phyloP scores from a whole-genome alignment of 1,140 invertebrate species.

The Aphaenogaster floridana region DNA sequence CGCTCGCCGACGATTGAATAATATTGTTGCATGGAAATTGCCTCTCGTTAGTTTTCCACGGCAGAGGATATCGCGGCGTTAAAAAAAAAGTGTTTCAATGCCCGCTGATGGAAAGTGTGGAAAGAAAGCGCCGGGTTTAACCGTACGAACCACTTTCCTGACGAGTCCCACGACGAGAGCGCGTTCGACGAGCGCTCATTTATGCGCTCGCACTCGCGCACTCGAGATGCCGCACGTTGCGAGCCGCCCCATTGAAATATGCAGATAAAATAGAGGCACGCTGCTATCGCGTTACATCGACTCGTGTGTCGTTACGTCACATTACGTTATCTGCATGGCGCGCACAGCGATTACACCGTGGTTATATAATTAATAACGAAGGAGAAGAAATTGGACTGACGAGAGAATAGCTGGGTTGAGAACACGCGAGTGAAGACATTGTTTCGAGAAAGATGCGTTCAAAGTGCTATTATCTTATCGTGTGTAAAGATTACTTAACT shows the following conservation, averaged over 20 bases:
- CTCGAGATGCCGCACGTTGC: neutral
- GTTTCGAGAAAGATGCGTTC: neutral
- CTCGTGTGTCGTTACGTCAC: constrained; percentile 4
- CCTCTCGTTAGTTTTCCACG: constrained; percentile 2
- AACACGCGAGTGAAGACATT: neutral
- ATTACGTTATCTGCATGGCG: neutral
- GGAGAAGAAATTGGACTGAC: too few species aligned
- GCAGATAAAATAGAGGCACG: constrained; percentile 13
- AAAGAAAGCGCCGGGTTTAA: constrained; percentile 26
- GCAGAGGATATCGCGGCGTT: too few species aligned
- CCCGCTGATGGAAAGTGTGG: constrained; percentile 19
- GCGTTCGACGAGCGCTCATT: constrained; percentile 13
- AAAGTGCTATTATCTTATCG: neutral
- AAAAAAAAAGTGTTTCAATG: neutral
- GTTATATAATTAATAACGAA: constrained; percentile 32
- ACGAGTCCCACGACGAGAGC: neutral
- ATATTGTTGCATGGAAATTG: constrained; percentile 46
- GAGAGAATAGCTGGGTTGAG: neutral
- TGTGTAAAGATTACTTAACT: neutral
- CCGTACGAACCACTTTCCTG: constrained; percentile 19
- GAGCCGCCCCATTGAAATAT: neutral
- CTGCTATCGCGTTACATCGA: constrained; percentile 19
- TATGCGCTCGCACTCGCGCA: neutral
- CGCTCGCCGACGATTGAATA: constrained; percentile 16
- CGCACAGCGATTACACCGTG: neutral